Evolutionary conservation across 2,888 invertebrate species (phyloP).

Genomic region (Invenusta paracnida): DNA sequence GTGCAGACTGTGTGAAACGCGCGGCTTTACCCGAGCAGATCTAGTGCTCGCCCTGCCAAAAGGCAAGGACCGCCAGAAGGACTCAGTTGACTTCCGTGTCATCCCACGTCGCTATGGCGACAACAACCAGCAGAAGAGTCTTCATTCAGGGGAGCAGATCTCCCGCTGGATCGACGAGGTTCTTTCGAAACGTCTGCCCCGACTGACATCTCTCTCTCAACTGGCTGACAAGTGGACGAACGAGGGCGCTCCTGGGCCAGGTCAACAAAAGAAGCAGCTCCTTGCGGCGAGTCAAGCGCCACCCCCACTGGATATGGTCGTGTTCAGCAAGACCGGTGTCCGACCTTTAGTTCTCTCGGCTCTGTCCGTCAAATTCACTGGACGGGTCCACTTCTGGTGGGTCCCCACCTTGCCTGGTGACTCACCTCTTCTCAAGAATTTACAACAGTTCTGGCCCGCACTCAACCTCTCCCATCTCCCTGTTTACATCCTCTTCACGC

Average conservation of each 20-base stretch:
- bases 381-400: conserved; percentile 62
- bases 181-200: neutral
- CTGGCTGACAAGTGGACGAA: neutral
- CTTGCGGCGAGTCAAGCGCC: neutral
- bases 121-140: neutral
- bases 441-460: neutral
- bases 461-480: conserved; percentile 36
- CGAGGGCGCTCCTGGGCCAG: neutral
- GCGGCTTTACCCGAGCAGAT: neutral
- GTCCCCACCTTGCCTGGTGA: conserved; percentile 48
- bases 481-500: conserved; percentile 60
- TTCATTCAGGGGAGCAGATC: no score
- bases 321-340: conserved; percentile 48
- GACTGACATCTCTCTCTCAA: neutral
- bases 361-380: conserved; percentile 63
- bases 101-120: neutral
- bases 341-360: conserved; percentile 64
- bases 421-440: neutral
- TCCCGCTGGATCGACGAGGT: neutral
- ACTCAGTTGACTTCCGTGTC: conserved; percentile 30
- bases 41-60: conserved; percentile 19
- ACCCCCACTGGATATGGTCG: neutral
- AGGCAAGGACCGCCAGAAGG: neutral
- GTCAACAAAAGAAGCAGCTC: neutral
- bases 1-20: conserved; percentile 3